A percentile compares a stretch with the other conserved stretches of the same genome.
Conservation (phyloP, 1,140 invertebrate genomes). For the Achatina immaculata region DNA sequence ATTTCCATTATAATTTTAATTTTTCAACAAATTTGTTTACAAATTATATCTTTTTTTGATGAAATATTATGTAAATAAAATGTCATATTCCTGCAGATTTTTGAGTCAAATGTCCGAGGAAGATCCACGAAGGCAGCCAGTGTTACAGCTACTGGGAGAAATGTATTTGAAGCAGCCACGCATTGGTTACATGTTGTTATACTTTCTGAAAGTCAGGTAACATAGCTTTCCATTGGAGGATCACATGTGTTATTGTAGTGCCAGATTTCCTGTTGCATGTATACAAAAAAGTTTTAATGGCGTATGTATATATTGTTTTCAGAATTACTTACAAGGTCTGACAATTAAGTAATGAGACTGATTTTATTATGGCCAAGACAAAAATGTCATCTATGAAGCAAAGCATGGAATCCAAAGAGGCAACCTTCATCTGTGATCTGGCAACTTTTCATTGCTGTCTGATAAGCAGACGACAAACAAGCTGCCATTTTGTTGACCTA, state of each 20-base stretch:
- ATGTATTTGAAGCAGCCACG: slow-evolving; percentile 80
- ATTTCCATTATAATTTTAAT: no score
- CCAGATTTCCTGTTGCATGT: not conserved
- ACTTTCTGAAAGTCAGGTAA: slow-evolving; percentile 85
- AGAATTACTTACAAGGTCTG: no score
- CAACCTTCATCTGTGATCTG: no score
- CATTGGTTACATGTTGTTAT: slow-evolving; percentile 88
- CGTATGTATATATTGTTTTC: no score
- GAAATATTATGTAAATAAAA: not conserved
- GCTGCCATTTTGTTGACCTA: no score
- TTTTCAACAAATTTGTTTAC: not conserved
- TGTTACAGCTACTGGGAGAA: slow-evolving; percentile 82
- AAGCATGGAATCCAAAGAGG: no score
- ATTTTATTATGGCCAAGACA: no score
- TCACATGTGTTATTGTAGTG: not conserved
- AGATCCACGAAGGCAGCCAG: slow-evolving; percentile 81
- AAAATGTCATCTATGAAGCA: no score
- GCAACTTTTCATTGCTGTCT: no score
- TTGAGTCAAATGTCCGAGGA: slow-evolving; percentile 80
- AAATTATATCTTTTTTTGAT: not conserved
- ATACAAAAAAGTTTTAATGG: no score
- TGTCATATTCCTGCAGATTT: slow-evolving; percentile 71
- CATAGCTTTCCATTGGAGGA: not conserved
- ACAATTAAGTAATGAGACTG: no score
- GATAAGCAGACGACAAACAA: no score